Conservation (phyloP, 2,888 invertebrate genomes). For the Volucella inanis region DNA sequence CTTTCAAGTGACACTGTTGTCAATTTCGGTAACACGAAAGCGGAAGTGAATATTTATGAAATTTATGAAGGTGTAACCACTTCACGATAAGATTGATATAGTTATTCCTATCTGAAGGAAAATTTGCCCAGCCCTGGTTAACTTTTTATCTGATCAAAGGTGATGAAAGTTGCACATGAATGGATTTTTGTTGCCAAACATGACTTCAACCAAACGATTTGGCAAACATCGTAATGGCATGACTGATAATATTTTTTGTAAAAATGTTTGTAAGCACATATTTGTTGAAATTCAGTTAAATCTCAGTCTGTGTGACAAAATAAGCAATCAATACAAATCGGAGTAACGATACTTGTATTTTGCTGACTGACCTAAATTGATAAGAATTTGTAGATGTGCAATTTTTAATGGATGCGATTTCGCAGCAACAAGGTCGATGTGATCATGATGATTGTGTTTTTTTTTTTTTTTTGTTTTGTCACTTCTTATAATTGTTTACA, state of each 20-base stretch:
- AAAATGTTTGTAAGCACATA: conserved; percentile 22
- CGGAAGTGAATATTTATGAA: conserved; percentile 11
- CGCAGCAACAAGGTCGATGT: conserved; percentile 37
- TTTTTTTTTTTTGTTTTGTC: neutral
- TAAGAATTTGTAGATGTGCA: conserved; percentile 63
- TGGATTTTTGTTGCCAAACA: conserved; percentile 32
- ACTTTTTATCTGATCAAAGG: conserved; percentile 1
- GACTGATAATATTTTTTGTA: conserved; percentile 42
- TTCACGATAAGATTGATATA: conserved; percentile 27
- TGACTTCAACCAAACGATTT: conserved; percentile 8
- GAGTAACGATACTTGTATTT: conserved; percentile 52
- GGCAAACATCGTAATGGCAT: conserved; percentile 33
- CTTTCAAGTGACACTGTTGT: neutral
- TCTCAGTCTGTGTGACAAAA: conserved; percentile 50
- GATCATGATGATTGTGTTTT: neutral
- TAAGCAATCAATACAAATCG: conserved; percentile 50
- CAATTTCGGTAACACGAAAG: conserved; percentile 2
- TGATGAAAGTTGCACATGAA: conserved; percentile 26
- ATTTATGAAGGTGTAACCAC: conserved; percentile 25
- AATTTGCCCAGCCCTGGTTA: conserved; percentile 30
- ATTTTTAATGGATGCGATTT: conserved; percentile 64
- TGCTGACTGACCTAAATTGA: conserved; percentile 63
- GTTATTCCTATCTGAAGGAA: neutral
- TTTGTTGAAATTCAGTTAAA: conserved; percentile 39
- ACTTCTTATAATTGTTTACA: conserved; percentile 10